phyloP scores from a whole-genome alignment of 1,140 invertebrate genomes.

The Prorops nasuta region DNA sequence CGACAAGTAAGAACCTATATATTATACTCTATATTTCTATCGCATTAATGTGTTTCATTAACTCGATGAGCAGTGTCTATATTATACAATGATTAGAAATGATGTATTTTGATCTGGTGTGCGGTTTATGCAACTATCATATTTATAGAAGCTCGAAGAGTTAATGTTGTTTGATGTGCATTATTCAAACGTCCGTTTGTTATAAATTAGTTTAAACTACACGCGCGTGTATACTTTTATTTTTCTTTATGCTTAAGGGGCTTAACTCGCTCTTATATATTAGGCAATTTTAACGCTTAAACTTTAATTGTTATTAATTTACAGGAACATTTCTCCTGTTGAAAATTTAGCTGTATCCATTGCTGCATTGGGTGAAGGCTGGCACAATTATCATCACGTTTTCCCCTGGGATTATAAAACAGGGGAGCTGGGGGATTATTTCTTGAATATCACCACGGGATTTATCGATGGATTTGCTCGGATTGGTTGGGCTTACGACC shows the following conservation, averaged over 20 bases:
- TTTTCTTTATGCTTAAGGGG: no score
- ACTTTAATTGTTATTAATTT: constrained; percentile 11
- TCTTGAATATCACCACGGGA: constrained; percentile 67
- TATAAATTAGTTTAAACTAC: no score
- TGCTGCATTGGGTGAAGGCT: constrained; percentile 78
- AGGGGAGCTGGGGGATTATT: constrained; percentile 71
- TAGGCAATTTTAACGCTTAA: not conserved
- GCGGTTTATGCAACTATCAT: no score
- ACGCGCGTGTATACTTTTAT: no score
- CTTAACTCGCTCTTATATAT: no score
- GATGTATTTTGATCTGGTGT: no score
- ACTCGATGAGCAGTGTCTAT: not conserved
- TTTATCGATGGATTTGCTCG: constrained; percentile 73
- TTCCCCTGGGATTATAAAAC: constrained; percentile 88
- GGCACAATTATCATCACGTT: constrained; percentile 95
- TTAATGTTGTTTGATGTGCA: no score
- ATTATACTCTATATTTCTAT: no score
- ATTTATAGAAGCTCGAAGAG: no score
- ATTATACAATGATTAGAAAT: no score
- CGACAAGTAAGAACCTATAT: constrained; percentile 68
- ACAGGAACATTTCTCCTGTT: constrained; percentile 70
- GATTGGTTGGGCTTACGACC: constrained; percentile 73
- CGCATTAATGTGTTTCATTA: constrained; percentile 52
- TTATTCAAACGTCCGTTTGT: no score
- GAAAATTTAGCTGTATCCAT: constrained; percentile 72